Evolutionary conservation across 1,140 invertebrate species (phyloP).

Genomic region (Drosophila malerkotliana): DNA sequence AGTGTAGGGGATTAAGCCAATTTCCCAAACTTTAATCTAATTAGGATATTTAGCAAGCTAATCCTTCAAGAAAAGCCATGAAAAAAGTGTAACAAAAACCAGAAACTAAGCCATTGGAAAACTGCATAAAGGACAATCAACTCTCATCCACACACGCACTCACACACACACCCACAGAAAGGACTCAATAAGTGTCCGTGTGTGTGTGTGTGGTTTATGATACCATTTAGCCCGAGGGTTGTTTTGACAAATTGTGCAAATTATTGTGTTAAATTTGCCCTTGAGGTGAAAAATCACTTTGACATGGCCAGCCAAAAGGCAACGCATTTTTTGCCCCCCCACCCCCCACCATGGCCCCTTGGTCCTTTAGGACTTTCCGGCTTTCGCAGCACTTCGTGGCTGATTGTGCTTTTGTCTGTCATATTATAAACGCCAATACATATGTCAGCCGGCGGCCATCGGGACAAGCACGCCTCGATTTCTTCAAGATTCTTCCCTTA

Average conservation of each 20-base stretch:
- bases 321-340: conserved; percentile 36
- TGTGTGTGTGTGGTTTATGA: conserved; percentile 61
- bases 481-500: conserved; percentile 4
- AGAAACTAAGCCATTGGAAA: conserved; percentile 18
- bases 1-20: too few species aligned
- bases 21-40: too few species aligned
- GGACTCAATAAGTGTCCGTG: conserved; percentile 23
- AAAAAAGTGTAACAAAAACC: conserved; percentile 43
- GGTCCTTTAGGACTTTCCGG: not conserved
- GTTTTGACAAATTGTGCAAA: conserved; percentile 83
- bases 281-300: conserved; percentile 83
- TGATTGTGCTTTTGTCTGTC: conserved; percentile 71
- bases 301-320: conserved; percentile 58
- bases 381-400: conserved; percentile 43
- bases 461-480: conserved; percentile 35
- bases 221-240: conserved; percentile 79
- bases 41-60: not conserved
- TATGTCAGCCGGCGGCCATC: conserved; percentile 60
- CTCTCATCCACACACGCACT: conserved; percentile 23
- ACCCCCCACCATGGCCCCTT: not conserved
- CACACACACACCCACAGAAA: conserved; percentile 1
- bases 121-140: conserved; percentile 71
- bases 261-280: conserved; percentile 83
- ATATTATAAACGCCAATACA: conserved; percentile 58
- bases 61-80: not conserved